phyloP scores from a whole-genome alignment of 30 jellyfish, hydroid and myxozoan species.

The Mastigias papua region DNA sequence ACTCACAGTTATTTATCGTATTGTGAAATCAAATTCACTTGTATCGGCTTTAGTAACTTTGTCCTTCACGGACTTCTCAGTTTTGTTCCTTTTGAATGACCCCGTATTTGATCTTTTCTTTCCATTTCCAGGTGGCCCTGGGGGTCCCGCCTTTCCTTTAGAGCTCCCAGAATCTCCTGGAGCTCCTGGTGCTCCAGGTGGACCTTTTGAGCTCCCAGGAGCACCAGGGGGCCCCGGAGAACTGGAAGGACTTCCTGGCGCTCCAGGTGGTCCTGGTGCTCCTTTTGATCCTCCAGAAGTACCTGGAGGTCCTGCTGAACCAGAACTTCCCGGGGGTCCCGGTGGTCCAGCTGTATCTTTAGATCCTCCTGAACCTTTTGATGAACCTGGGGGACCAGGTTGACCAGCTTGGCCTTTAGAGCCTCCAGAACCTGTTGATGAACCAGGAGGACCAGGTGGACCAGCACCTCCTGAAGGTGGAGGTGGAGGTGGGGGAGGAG shows the following conservation, averaged over 20 bases:
- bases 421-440: not conserved
- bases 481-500: constrained; percentile 55
- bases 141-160: constrained; percentile 70
- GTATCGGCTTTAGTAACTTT: constrained; percentile 8
- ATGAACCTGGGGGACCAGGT: constrained; percentile 17
- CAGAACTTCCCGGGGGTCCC: constrained; percentile 42
- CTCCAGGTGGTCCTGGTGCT: constrained; percentile 28
- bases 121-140: no score
- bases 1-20: constrained; percentile 35
- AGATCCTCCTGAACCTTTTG: not conserved
- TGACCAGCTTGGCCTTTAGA: constrained; percentile 30
- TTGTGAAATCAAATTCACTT: constrained; percentile 34
- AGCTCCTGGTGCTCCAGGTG: no score
- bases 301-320: constrained; percentile 35
- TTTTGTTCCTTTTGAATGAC: constrained; percentile 6
- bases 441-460: constrained; percentile 48
- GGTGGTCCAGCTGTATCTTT: constrained; percentile 19
- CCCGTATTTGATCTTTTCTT: constrained; percentile 21
- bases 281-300: constrained; percentile 50
- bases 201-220: constrained; percentile 44
- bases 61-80: not conserved
- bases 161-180: no score
- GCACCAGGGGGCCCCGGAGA: no score
- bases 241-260: constrained; percentile 50
- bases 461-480: constrained; percentile 62